phyloP scores from a whole-genome alignment of 2,888 invertebrate genomes.

The Smittia sp. region DNA sequence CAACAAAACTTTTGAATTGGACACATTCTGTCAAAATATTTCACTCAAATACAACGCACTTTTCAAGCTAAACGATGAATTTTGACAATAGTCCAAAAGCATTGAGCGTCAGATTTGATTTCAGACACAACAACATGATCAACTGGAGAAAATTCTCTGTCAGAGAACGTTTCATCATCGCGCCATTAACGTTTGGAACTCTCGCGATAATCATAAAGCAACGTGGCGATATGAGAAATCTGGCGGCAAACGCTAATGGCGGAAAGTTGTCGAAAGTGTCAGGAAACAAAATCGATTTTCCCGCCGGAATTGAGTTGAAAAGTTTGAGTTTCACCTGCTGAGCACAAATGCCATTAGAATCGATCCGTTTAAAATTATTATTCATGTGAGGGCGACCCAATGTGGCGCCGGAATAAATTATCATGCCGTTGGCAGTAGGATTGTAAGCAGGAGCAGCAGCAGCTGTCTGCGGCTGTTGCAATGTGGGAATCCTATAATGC shows the following conservation, averaged over 20 bases:
- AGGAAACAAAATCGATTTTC: neutral
- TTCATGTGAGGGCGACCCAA: conserved; percentile 38
- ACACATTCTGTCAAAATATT: no score
- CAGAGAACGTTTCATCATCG: neutral
- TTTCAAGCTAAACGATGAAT: no score
- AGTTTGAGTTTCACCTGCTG: conserved; percentile 31
- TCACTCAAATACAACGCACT: no score
- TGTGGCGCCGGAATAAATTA: conserved; percentile 39
- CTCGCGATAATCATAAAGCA: neutral
- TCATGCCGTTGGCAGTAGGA: conserved; percentile 33
- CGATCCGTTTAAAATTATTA: conserved; percentile 40
- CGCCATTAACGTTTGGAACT: neutral
- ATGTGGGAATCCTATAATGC: conserved; percentile 36
- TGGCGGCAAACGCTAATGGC: neutral
- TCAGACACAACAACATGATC: neutral
- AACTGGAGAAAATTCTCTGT: neutral
- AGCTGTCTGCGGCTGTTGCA: conserved; percentile 16
- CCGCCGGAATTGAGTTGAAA: neutral
- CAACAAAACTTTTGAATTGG: no score
- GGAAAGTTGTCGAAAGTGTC: neutral
- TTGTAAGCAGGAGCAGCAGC: conserved; percentile 27
- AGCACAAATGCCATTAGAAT: conserved; percentile 40
- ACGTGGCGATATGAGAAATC: no score
- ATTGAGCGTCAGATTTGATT: conserved; percentile 35
- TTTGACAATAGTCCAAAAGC: no score